These are phyloP conservation scores for Porites lutea DNA, from an alignment of 64 coral and sea anemone genomes.

Conservation along the genomic window DNA sequence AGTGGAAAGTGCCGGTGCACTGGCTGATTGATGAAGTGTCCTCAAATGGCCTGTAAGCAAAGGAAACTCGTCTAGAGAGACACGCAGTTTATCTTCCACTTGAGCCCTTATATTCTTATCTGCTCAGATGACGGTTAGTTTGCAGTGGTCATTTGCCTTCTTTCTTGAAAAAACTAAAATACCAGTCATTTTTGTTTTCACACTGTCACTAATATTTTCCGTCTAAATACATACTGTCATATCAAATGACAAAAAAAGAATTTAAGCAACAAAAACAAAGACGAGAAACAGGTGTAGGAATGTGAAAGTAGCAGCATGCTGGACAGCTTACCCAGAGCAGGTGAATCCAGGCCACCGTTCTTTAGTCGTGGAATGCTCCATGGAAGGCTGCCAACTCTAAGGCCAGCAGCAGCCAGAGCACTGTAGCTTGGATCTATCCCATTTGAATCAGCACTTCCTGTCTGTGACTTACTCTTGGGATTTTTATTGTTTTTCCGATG, in stretches of 20 bases:
- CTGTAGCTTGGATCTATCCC: conserved; percentile 34
- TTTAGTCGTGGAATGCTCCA: conserved; percentile 70
- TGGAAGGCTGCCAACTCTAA: conserved; percentile 63
- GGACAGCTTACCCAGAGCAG: not conserved
- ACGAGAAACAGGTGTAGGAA: not conserved
- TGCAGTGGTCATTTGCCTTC: too few relatives aligned
- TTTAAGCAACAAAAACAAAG: too few relatives aligned
- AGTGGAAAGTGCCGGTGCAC: conserved; percentile 78
- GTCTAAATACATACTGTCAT: too few relatives aligned
- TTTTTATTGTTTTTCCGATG: conserved; percentile 80
- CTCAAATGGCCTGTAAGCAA: not conserved
- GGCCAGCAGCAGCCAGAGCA: conserved; percentile 91
- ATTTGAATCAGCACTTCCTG: not conserved
- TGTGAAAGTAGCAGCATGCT: not conserved
- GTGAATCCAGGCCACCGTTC: conserved; percentile 52
- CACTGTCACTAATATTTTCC: too few relatives aligned
- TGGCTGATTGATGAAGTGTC: conserved; percentile 67
- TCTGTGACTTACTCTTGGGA: conserved; percentile 71
- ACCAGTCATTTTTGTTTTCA: too few relatives aligned
- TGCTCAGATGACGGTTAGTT: too few relatives aligned
- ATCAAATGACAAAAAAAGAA: too few relatives aligned
- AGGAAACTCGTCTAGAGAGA: not conserved
- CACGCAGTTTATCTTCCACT: too few relatives aligned
- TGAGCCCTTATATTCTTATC: too few relatives aligned
- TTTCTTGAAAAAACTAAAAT: too few relatives aligned